Evolutionary conservation across 1,140 invertebrate genomes (phyloP).

Genomic region (Platyura marginata): DNA sequence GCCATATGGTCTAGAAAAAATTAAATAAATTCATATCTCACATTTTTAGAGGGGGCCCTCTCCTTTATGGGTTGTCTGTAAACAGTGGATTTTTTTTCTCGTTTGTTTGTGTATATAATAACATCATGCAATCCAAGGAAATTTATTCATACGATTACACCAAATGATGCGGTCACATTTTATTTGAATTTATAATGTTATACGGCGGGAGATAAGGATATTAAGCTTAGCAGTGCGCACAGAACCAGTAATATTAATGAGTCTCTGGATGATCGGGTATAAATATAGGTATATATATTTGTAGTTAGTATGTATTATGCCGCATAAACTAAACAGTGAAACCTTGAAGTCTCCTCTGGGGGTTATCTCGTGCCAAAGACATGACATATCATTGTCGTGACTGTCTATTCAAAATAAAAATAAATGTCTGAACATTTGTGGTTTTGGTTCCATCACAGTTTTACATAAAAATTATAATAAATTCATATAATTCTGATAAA

Average conservation of each 20-base stretch:
- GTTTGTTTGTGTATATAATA: no score
- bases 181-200: neutral
- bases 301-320: neutral
- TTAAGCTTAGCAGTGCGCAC: neutral
- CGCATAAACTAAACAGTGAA: neutral
- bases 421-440: no score
- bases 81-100: no score
- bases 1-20: neutral
- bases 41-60: no score
- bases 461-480: no score
- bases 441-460: no score
- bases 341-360: neutral
- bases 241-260: neutral
- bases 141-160: neutral
- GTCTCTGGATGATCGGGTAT: neutral
- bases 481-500: no score
- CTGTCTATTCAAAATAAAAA: no score
- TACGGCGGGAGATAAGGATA: neutral
- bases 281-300: neutral
- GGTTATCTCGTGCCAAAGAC: neutral
- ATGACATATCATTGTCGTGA: neutral
- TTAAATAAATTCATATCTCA: no score
- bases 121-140: neutral
- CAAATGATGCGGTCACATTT: neutral
- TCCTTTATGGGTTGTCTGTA: no score